Base-by-base conservation (phyloP, 2,113 vertebrate genomes). In the Alethe diademata region DNA sequence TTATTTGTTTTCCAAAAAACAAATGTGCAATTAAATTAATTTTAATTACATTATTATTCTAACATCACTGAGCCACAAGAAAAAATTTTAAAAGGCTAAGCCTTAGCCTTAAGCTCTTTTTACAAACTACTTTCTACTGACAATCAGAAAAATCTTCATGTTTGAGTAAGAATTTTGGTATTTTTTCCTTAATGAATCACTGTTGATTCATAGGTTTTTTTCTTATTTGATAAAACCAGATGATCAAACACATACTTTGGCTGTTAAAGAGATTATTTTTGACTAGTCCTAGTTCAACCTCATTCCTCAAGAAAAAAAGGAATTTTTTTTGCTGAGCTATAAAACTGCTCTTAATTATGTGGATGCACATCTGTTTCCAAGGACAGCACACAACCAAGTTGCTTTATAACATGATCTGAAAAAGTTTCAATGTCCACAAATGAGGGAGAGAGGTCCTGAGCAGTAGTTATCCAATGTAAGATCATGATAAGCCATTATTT, bases 251-350 rank as follows among this genome's bases (percentile, higher is more conserved):
- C 36, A 85, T 33, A 94, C 93, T 93, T 94, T 85, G 87, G 93
- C 96, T 96, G 89, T 62, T 95, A 95, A 76, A 94, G 43, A 96
- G 90, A 84, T 70, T 57, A 65, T 95, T 86, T 86, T 96, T 79
- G 69, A 74, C 38, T 70, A 95, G 53, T 67, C 22, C 23, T 65
- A 60, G 54, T 76, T 67, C 56, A 87, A 79, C 4, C 29, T 54
- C 35, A 61, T 65, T 36, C 65, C 45, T 38, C 31, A 45, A 38
- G 40, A 45, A 58, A 43, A 73, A 61, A 85, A 90, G 2, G 29
- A 36, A 2, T 18, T 64, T 91, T 64, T 64, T 91, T 96, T 70
- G 6, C 81, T 71, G 86, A 87, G 58, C 43, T 47, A 71, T n/a
- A 24, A 79, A 88, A 56, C 29, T 57, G 40, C 70, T 87, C 24